Evolutionary conservation across 1,140 invertebrate genomes (phyloP).

Genomic region (Tetramorium alpestre): DNA sequence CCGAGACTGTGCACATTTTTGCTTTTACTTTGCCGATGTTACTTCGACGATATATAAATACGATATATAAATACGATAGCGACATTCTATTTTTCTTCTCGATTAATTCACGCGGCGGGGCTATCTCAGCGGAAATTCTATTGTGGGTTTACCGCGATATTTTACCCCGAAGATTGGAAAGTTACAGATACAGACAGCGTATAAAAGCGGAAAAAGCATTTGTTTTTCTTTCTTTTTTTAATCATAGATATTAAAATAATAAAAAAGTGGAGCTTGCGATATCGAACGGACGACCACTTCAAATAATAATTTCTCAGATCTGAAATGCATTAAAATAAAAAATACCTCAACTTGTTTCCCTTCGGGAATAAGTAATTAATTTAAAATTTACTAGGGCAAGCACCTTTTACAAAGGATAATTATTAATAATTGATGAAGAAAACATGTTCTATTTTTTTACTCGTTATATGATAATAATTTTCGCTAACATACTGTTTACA

Average conservation of each 20-base stretch:
- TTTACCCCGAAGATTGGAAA: constrained; percentile 18
- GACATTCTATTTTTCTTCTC: constrained; percentile 39
- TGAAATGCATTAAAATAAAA: not conserved
- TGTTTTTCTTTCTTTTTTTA: not conserved
- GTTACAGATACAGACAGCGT: not conserved
- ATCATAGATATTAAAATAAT: not conserved
- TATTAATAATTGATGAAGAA: not conserved
- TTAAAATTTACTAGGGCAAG: not conserved
- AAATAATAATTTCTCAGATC: not conserved
- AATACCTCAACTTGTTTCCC: not conserved
- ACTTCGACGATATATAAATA: not conserved
- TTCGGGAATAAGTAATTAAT: not conserved
- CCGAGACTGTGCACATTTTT: constrained; percentile 36
- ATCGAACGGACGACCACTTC: not conserved
- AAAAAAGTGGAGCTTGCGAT: not conserved
- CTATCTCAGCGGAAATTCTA: constrained; percentile 37
- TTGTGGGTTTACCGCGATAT: constrained; percentile 20
- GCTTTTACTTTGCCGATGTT: not conserved
- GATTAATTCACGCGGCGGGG: constrained; percentile 44
- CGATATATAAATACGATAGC: constrained; percentile 7
- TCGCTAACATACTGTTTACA: not conserved
- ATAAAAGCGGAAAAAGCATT: not conserved
- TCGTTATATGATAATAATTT: not conserved
- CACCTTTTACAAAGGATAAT: not conserved
- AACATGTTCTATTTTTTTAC: not conserved